Base-by-base conservation (phyloP, 2,797 vertebrate genomes). In the Sebastes paucispinis region DNA sequence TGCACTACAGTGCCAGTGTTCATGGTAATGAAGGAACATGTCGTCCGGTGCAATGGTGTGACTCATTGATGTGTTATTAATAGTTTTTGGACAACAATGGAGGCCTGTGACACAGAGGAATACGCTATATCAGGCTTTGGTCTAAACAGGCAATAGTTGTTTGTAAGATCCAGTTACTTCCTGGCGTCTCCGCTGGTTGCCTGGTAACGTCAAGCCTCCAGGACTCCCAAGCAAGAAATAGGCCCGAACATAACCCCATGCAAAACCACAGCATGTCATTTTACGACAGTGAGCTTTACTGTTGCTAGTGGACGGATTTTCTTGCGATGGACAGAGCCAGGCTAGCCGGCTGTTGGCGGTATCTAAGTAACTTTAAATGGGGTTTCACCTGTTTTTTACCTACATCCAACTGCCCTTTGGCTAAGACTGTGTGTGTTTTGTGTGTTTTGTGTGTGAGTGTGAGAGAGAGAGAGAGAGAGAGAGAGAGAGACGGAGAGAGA, bases 401-500 rank as follows among this genome's bases (percentile, higher is more conserved):
- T 74, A 14, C 34, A 84, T 73, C 24, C 58, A 77, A 9, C 66
- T 80, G 63, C 47, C 73, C 39, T 79, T 73, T 71, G 57, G 77
- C 80, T 54, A 54, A 27, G 7, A 63, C 3, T 82, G 32, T 58
- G 27, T 78, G 59, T 67, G 9, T 24, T 24, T 24, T 24, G 24
- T 24, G 27, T 24, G 24, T 66, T 25, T 55, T 20, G 14, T 64
- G 20, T 81, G 1, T 77, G 13, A 3, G n/a, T 43, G 18, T 47
- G 6, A 27, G 6, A 32, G 66, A 69, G 43, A 43, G 66, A 71
- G 43, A 79, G 54, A 83, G 75, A 47, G 72, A 84, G 57, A 29
- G 43, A 79, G 54, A 83, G 72, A 75, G 4, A 32, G 54, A 47
- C 69, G 67, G 75, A 47, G 72, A 84, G 57, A 29, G 12, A 54